Evolutionary conservation across 2,797 vertebrate species (phyloP), one percentile per base, ranked within the genome.

Genomic region (Neopelma chrysocephalum): DNA sequence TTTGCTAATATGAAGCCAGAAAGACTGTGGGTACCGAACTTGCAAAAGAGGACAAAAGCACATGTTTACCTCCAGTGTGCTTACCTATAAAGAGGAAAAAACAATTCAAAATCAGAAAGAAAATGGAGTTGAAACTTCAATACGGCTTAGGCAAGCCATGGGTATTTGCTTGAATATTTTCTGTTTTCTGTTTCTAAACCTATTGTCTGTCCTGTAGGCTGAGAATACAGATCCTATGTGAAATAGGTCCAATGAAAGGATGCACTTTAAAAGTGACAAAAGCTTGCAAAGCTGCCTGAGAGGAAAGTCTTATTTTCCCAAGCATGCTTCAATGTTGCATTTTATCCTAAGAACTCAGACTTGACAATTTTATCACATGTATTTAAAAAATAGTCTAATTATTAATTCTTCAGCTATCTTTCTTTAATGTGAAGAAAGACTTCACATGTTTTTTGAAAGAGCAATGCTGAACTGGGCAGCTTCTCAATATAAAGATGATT

Each of bases 191-290:
- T 62, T 77, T 82, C 85, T 80, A 95, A 93, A 84, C 62, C 66
- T 54, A 85, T 82, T 81, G 87, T 43, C 66, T 93, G 34, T 66
- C 40, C 69, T 80, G 40, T 82, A 53, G 89, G 87, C 84, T 88
- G 57, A 91, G 61, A 88, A 66, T 93, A n/a, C 80, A 80, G 87
- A 72, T 70, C 32, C 70, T 72, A 48, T 36, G 76, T 68, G 91
- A 92, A 92, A 17, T 45, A 89, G 92, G 60, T 43, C 68, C 15
- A 78, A 79, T 94, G 75, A 94, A 94, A 84, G 57, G 57, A 80
- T 60, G 70, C 38, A 90, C 57, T 77, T 82, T 93, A 87, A 71
- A 93, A 94, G 82, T 71, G 78, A 82, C 83, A 87, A 95, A 96
- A 77, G 72, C 92, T 89, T 91, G 32, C 50, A 65, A 89, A 81